Base-by-base conservation (phyloP, 2,797 vertebrate genomes). In the Cyclopterus lumpus region DNA sequence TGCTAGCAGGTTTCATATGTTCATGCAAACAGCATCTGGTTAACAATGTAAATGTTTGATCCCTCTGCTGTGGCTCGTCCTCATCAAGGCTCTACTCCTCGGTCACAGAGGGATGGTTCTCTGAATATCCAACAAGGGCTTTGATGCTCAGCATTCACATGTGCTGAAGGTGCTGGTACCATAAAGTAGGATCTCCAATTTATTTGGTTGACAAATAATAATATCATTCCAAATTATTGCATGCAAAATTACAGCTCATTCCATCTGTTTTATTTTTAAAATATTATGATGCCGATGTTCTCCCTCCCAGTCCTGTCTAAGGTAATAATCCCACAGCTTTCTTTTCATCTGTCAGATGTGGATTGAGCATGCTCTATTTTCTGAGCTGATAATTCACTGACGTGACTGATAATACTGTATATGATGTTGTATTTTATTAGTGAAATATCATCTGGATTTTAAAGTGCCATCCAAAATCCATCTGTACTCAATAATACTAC, bases 41-140 rank as follows among this genome's bases (percentile, higher is more conserved):
- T 68, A 32, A 76, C 61, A 78, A 62, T 81, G 76, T 63, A 83
- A 86, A 82, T 87, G 81, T 86, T 84, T 89, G 71, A 77, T 74
- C 70, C 28, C 34, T 72, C 64, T 73, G 73, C 57, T 65, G 40
- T n/a, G 38, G 44, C 54, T 67, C 8, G 9, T 79, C 71, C 38
- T 67, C 58, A 59, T 49, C 40, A 48, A 62, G 46, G 70, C 64
- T 40, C 8, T 22, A 30, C 68, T 79, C 46, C 51, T 44, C 57
- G 15, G 40, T 59, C 75, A 65, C 51, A 4, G 26, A 54, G 73
- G 84, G 75, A 67, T 2, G 22, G 63, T 38, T 69, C 53, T 69
- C 65, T 72, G 69, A 74, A 77, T 68, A 74, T 51, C 71, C 24
- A 81, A 71, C 46, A 15, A 28, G 66, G 22, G 9, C 20, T 22